Evolutionary conservation across 2,797 vertebrate species (phyloP).

Genomic region (Babyrousa celebensis): DNA sequence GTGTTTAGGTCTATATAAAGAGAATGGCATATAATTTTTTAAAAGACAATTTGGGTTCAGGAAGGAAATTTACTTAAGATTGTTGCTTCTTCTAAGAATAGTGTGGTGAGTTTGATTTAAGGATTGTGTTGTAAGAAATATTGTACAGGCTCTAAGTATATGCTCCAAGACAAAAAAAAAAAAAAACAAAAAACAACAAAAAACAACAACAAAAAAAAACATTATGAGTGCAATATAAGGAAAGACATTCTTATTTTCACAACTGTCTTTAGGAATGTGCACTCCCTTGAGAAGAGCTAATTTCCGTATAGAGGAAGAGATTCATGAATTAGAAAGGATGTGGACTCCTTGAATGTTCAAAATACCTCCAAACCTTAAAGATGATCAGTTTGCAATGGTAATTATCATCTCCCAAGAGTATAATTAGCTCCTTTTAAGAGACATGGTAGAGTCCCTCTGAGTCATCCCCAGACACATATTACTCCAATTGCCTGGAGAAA

Average conservation of each 20-base stretch:
- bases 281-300: constrained; percentile 44
- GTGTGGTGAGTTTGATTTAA: not conserved
- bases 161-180: not conserved
- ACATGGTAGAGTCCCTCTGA: not conserved
- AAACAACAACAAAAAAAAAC: constrained; percentile 49
- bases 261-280: not conserved
- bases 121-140: not conserved
- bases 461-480: constrained; percentile 45
- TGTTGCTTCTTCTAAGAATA: not conserved
- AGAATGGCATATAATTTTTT: not conserved
- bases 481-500: constrained; percentile 59
- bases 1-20: not conserved
- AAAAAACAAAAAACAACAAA: no score
- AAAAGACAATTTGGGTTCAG: not conserved
- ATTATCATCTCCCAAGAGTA: constrained; percentile 60
- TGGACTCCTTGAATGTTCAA: not conserved
- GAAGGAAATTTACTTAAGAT: not conserved
- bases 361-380: not conserved
- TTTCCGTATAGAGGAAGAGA: not conserved
- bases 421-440: constrained; percentile 70
- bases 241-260: not conserved
- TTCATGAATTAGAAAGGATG: constrained; percentile 48
- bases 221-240: not conserved
- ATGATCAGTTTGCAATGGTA: constrained; percentile 37
- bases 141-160: not conserved